phyloP scores from a whole-genome alignment of 2,797 vertebrate species.

The Calcarius lapponicus region DNA sequence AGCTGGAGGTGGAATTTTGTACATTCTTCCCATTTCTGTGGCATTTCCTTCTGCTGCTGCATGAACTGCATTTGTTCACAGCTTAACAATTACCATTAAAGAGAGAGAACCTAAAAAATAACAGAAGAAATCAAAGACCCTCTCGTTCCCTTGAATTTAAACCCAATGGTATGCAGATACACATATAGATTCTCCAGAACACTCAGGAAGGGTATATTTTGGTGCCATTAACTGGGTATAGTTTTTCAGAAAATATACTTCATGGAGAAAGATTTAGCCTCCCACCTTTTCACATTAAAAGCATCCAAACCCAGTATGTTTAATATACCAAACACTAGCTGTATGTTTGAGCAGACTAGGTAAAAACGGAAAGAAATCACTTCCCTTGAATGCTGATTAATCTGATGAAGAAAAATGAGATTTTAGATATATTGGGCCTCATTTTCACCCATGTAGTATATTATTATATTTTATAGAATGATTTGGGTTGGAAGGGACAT shows the following conservation, averaged over 20 bases:
- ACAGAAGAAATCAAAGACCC: background rate
- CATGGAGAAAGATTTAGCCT: background rate
- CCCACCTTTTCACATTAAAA: background rate
- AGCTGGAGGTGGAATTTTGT: slow-evolving; percentile 49
- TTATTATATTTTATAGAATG: background rate
- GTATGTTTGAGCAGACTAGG: background rate
- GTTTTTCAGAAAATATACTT: background rate
- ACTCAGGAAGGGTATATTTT: background rate
- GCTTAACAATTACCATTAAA: background rate
- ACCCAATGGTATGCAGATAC: background rate
- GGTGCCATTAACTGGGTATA: background rate
- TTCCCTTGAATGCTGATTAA: background rate
- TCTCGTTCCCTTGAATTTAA: background rate
- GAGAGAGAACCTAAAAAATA: background rate
- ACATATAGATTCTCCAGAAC: background rate
- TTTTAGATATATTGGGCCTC: background rate
- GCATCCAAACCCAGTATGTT: background rate
- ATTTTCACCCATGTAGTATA: background rate
- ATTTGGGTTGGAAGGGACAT: background rate
- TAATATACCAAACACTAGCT: background rate
- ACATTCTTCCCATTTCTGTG: slow-evolving; percentile 54
- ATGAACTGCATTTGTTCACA: background rate
- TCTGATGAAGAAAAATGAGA: background rate
- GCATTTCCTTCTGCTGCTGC: background rate
- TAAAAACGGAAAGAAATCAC: background rate